Evolutionary conservation across 2,113 vertebrate genomes (phyloP), one percentile per base, ranked within the genome.

Genomic region (Amphiprion ocellaris): DNA sequence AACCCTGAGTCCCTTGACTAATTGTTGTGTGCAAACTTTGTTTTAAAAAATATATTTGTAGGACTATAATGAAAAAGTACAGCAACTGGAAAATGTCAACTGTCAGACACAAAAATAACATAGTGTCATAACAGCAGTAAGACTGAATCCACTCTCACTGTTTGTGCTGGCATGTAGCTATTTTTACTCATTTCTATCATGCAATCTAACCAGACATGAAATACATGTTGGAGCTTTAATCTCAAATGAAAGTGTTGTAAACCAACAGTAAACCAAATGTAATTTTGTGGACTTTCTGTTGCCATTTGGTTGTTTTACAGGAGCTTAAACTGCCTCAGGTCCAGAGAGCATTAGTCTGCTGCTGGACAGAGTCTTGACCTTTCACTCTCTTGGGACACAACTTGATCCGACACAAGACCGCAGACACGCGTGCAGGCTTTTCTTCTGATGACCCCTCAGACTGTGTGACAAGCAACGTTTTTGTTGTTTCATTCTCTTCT

Each of bases 311-410:
- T 71, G 50, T 17, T 50, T 26, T 47, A 17, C 1, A 26, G 44
- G 10, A 61, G 56, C 64, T 69, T 68, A 24, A 76, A 69, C 21
- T 14, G 58, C 30, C 53, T 69, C 8, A 5, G 62, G 76, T 86
- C 77, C 73, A 1, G 33, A 74, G 37, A 66, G 23, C n/a, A 1
- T 49, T 46, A 23, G 46, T 60, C 65, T 56, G 70, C 69, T 46
- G 78, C 69, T 46, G 85, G 79, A 64, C 67, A 74, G 16, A 71
- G 89, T 87, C 76, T 19, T 68, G 90, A 91, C 89, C 92, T 90
- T 54, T 85, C 21, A 30, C 70, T 79, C 84, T 83, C 72, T 52
- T 3, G 81, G 79, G 87, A 89, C 74, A 55, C 74, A 63, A 52
- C 11, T 54, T 90, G 91, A 87, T 84, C 86, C 33, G 65, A 11